Evolutionary conservation across 2,113 vertebrate genomes (phyloP).

Genomic region (Melanerpes formicivorus): DNA sequence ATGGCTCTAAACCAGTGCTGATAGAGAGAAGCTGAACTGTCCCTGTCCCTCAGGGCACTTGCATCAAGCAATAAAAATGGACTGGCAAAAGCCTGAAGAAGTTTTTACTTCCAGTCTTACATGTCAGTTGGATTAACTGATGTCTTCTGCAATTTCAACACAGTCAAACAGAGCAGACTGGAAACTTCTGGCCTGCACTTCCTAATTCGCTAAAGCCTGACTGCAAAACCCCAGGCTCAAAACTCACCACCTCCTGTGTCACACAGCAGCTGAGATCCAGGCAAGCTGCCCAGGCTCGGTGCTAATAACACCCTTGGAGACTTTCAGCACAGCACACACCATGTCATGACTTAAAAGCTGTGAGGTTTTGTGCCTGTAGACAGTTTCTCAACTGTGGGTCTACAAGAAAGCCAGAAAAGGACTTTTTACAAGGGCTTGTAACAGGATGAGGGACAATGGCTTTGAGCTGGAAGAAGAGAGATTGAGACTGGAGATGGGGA

Average conservation of each 20-base stretch:
- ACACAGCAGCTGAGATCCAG: neutral
- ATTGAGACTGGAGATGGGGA: too few relatives aligned
- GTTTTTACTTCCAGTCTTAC: neutral
- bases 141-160: neutral
- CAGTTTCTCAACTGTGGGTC: too few relatives aligned
- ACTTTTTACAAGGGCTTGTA: too few relatives aligned
- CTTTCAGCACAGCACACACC: neutral
- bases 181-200: neutral
- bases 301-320: neutral
- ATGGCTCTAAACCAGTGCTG: fast-evolving
- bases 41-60: neutral
- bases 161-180: neutral
- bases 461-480: too few relatives aligned
- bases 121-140: neutral
- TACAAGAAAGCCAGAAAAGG: too few relatives aligned
- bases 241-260: neutral
- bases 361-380: neutral
- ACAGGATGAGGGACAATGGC: too few relatives aligned
- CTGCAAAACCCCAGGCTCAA: neutral
- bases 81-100: neutral
- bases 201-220: neutral
- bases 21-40: neutral
- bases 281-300: neutral
- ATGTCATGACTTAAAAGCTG: neutral
- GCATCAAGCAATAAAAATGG: neutral